Percentiles rank a stretch among this genome's conserved stretches.
Conservation (phyloP, 2,113 vertebrate genomes). For the Myanophis thanlyinensis region DNA sequence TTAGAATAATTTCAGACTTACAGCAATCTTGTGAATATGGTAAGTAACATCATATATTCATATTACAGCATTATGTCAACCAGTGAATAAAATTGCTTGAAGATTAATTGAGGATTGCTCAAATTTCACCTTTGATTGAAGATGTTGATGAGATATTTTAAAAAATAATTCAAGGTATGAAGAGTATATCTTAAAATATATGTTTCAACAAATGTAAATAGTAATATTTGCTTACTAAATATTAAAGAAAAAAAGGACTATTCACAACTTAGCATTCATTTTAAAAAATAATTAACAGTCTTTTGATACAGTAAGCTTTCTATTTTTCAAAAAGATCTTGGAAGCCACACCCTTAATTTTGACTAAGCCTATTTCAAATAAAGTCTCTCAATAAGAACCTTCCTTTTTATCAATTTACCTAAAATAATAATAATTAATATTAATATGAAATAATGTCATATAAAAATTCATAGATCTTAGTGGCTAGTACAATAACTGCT, state of each 20-base stretch:
- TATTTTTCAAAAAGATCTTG: not conserved
- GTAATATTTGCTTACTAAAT: not conserved
- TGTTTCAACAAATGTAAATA: not conserved
- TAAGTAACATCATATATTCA: slow-evolving; percentile 56
- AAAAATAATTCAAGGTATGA: not conserved
- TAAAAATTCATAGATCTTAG: not conserved
- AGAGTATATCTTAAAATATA: not conserved
- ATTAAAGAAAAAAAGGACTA: not conserved
- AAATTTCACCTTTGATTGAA: not conserved
- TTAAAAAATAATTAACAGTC: not conserved
- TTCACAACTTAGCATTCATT: not conserved
- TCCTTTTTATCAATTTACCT: not conserved
- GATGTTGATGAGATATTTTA: not conserved
- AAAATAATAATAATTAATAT: not conserved
- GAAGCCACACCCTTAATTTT: not conserved
- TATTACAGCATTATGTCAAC: not conserved
- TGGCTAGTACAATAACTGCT: not conserved
- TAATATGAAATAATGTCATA: slow-evolving; percentile 9
- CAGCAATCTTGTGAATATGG: slow-evolving; percentile 97
- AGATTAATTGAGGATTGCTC: not conserved
- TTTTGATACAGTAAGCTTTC: not conserved
- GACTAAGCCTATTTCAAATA: not conserved
- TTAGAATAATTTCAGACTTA: slow-evolving; percentile 96
- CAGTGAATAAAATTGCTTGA: not conserved
- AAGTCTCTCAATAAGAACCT: not conserved